A percentile compares a stretch with the other conserved stretches of the same genome.
phyloP scores from a whole-genome alignment of 2,888 invertebrate genomes.

The Melanotus villosus region DNA sequence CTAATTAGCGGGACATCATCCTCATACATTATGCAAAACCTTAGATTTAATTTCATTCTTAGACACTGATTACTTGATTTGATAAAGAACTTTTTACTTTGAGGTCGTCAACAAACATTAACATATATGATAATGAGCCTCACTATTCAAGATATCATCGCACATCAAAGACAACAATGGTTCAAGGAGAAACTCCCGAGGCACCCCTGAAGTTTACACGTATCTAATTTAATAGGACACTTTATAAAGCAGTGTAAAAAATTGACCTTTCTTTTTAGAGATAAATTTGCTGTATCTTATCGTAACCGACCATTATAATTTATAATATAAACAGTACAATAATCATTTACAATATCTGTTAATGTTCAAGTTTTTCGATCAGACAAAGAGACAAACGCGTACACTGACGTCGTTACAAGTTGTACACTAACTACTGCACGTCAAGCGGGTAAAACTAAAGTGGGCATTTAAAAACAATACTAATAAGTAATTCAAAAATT shows the following conservation, averaged over 20 bases:
- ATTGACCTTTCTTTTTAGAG: background rate
- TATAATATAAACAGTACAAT: background rate
- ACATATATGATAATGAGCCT: slow-evolving; percentile 22
- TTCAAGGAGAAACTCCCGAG: background rate
- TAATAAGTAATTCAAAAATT: slow-evolving; percentile 54
- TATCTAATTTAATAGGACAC: background rate
- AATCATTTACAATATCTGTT: too few species aligned
- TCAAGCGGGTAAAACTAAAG: background rate
- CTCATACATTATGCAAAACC: slow-evolving; percentile 20
- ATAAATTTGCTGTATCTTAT: background rate
- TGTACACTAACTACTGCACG: background rate
- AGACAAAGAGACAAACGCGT: background rate
- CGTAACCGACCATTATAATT: background rate
- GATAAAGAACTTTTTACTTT: slow-evolving; percentile 6
- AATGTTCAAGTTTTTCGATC: background rate
- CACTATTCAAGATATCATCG: slow-evolving; percentile 13
- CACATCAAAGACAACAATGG: slow-evolving; percentile 17
- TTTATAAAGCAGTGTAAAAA: background rate
- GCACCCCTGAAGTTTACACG: background rate
- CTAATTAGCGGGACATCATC: slow-evolving; percentile 3
- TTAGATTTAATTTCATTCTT: slow-evolving; percentile 16
- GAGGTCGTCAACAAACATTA: slow-evolving; percentile 20
- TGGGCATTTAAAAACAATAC: slow-evolving; percentile 24
- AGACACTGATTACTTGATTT: slow-evolving; percentile 8
- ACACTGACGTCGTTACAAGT: background rate